These are phyloP conservation scores for Sabatieria punctata DNA, from an alignment of 2,888 invertebrate genomes.

Conservation along the genomic window DNA sequence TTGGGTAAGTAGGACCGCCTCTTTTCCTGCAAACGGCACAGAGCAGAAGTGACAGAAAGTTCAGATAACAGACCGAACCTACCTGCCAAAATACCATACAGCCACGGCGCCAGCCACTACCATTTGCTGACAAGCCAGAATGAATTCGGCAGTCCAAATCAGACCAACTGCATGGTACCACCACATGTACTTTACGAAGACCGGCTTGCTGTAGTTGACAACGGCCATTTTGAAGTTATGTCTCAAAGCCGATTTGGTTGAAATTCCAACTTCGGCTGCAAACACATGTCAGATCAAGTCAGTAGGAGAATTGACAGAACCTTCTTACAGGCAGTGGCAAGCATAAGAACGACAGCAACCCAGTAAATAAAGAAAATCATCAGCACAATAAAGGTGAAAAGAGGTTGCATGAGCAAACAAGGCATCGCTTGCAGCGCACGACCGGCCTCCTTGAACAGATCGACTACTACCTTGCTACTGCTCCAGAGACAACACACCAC, in stretches of 20 bases:
- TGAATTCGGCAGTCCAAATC: conserved; percentile 83
- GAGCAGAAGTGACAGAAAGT: not conserved
- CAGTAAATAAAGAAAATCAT: conserved; percentile 64
- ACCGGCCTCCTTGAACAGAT: conserved; percentile 72
- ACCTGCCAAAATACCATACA: conserved; percentile 77
- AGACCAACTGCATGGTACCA: conserved; percentile 76
- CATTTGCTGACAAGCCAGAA: conserved; percentile 82
- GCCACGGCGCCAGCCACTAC: conserved; percentile 80
- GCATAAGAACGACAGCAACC: conserved; percentile 62
- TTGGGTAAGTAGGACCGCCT: conserved; percentile 20
- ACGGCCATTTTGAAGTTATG: conserved; percentile 9
- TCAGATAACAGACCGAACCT: conserved; percentile 17
- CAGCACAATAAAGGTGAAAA: conserved; percentile 55
- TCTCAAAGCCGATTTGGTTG: no score
- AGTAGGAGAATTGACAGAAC: not conserved
- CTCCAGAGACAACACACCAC: conserved; percentile 51
- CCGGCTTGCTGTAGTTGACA: conserved; percentile 19
- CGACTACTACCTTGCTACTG: conserved; percentile 48
- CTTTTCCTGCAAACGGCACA: conserved; percentile 24
- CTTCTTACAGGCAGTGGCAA: conserved; percentile 34
- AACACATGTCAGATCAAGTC: no score
- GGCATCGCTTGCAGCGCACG: conserved; percentile 68
- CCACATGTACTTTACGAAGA: conserved; percentile 77
- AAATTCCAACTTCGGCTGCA: no score
- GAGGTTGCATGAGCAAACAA: conserved; percentile 55